phyloP scores from a whole-genome alignment of 1,140 invertebrate genomes.

The Bactericera cockerelli region DNA sequence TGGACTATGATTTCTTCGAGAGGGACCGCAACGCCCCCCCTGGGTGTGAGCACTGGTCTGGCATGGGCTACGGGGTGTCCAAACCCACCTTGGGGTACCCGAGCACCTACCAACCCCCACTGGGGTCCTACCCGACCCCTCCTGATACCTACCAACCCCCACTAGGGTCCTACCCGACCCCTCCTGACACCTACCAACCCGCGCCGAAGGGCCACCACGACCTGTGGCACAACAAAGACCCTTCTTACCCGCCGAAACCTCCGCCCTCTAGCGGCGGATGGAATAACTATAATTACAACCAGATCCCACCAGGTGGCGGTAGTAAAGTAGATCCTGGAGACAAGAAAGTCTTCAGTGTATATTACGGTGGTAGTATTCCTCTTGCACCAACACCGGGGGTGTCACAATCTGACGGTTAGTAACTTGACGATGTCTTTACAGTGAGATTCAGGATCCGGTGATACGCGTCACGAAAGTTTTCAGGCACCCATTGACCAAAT shows the following conservation, averaged over 20 bases:
- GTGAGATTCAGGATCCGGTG: too few species aligned
- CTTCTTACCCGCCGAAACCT: not conserved
- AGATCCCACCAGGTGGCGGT: conserved; percentile 9
- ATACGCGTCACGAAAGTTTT: too few species aligned
- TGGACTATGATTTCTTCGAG: conserved; percentile 60
- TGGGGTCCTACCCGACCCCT: not conserved
- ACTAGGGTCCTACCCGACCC: not conserved
- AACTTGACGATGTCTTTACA: conserved; percentile 1
- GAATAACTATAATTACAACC: conserved; percentile 2
- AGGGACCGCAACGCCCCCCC: conserved; percentile 32
- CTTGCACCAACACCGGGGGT: not conserved
- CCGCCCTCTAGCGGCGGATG: not conserved
- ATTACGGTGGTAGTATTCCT: conserved; percentile 11
- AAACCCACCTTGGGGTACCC: not conserved
- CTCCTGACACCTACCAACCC: not conserved
- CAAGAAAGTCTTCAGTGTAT: conserved; percentile 5
- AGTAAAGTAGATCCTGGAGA: conserved; percentile 12
- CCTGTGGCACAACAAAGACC: not conserved
- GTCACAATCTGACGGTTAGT: conserved; percentile 15
- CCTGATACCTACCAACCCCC: not conserved
- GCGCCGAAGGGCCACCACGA: not conserved
- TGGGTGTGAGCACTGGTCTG: conserved; percentile 16
- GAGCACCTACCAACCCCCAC: not conserved
- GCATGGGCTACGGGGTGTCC: not conserved
- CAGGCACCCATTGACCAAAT: too few species aligned